Evolutionary conservation across 2,888 invertebrate species (phyloP), one percentile per base, ranked within the genome.

Genomic region (Harpagoxenus sublaevis): DNA sequence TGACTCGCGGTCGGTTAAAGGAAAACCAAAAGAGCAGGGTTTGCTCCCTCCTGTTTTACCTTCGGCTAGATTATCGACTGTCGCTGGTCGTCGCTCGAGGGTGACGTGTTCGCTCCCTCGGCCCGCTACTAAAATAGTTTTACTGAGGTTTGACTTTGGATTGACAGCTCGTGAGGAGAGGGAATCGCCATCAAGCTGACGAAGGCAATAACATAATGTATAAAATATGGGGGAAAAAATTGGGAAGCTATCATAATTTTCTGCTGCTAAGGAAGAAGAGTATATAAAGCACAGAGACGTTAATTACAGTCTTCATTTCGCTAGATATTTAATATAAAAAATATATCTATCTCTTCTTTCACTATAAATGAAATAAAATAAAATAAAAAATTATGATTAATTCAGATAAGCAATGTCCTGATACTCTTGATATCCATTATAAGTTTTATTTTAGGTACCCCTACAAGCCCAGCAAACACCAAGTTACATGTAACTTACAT

Each of bases 1-100:
- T 70, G 78, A 89, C 91, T 89, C 86, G 88, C 90, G 91, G 89
- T 90, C 90, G 91, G 91, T 90, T 89, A 90, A 87, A 85, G 87
- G 88, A 88, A 68, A 89, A 83, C 87, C 84, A 85, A 89, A 82
- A 66, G 86, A 85, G 88, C 89, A 84, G 89, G 66, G 81, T 87
- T 35, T 75, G 87, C 89, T 82, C 89, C 88, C 74, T 91, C 89
- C 90, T 91, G 88, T 90, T 91, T 95, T 95, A 95, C 95, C 95
- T 95, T 95, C 95, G 93, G 94, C 94, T 93, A 95, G 95, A 94
- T 95, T 95, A 95, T 95, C 95, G 93, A 95, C 94, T 89, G 95
- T 95, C 93, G 95, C 95, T 92, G 95, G 95, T 92, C 95, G 93
- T 93, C 94, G 94, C 92, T 93, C 94, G 93, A 94, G 94, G 91